Evolutionary conservation across 2,888 invertebrate genomes (phyloP), one percentile per base, ranked within the genome.

Genomic region (Lordiphosa fenestrarum): DNA sequence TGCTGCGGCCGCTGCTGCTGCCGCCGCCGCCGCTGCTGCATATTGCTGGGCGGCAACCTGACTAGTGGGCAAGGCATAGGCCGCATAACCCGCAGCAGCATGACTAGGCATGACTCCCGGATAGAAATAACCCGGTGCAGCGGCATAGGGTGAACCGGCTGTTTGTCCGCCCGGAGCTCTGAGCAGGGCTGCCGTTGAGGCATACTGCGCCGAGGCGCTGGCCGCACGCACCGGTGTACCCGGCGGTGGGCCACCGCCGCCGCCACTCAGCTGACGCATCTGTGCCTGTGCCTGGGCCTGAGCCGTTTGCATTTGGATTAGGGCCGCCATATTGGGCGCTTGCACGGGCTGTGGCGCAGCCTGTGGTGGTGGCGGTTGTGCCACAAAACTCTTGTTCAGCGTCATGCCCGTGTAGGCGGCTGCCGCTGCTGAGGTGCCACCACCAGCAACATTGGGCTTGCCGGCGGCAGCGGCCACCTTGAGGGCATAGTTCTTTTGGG

Each of bases 401-500:
- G 94, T 91, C 47, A 94, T 92, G 30, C 94, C 94, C 7, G 94
- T 93, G 86, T 94, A 94, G 83, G 92, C 93, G 30, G 93, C 89
- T 5, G 71, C 57, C 3, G 85, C 70, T 0, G 88, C 74, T 15
- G 66, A 44, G 91, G 91, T 1, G 33, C 48, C 21, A 33, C 48
- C 21, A 69, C 61, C 5, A 21, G 47, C 13, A 15, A 30, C 33
- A 21, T 36, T 46, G 6, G 71, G 59, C 30, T 69, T 71, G 13
- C 6, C 53, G 1, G 63, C 70, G 0, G 77, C 80, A 58, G 53
- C 68, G 6, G 92, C 93, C 68, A 92, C 88, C 84, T 93, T 93
- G 46, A 95, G 91, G 36, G 94, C 94, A 88, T 95, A 95, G 88
- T 94, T 95, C 90, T 95, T 95, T 87, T 95, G 95, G 37, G 95